Conservation (phyloP, 1,140 invertebrate genomes). For the Tetragnatha versicolor region DNA sequence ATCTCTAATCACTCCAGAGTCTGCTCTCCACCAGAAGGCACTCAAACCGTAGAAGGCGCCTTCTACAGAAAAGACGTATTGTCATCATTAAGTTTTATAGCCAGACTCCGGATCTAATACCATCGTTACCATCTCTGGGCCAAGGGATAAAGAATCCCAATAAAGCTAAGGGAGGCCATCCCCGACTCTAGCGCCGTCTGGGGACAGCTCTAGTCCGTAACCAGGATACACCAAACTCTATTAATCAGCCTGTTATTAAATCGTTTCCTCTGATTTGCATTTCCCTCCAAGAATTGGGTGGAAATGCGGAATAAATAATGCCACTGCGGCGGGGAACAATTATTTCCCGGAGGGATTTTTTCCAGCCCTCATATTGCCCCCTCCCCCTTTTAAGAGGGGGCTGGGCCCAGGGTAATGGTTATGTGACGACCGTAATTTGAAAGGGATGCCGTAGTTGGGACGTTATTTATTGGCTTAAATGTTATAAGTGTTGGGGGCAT, state of each 20-base stretch:
- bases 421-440: conserved; percentile 42
- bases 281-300: conserved; percentile 18
- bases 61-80: conserved; percentile 47
- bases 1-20: too few relatives aligned
- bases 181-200: conserved; percentile 23
- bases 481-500: conserved; percentile 32
- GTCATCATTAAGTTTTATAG: conserved; percentile 53
- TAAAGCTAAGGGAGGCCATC: conserved; percentile 21
- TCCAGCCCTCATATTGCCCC: background rate
- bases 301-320: conserved; percentile 45
- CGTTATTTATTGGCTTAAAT: conserved; percentile 49
- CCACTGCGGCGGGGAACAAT: conserved; percentile 25
- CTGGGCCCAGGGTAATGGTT: conserved; percentile 23
- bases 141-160: conserved; percentile 23
- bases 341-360: conserved; percentile 7
- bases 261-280: conserved; percentile 47
- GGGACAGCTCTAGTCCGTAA: conserved; percentile 13
- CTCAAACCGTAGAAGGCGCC: too few relatives aligned
- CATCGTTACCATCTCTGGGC: conserved; percentile 10
- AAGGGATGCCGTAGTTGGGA: conserved; percentile 15
- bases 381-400: background rate
- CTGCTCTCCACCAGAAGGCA: too few relatives aligned
- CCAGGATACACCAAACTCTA: conserved; percentile 26
- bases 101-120: conserved; percentile 25
- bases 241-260: conserved; percentile 53